These are phyloP conservation scores for Girardia tigrina DNA, from an alignment of 2,888 invertebrate species.

Conservation along the genomic window DNA sequence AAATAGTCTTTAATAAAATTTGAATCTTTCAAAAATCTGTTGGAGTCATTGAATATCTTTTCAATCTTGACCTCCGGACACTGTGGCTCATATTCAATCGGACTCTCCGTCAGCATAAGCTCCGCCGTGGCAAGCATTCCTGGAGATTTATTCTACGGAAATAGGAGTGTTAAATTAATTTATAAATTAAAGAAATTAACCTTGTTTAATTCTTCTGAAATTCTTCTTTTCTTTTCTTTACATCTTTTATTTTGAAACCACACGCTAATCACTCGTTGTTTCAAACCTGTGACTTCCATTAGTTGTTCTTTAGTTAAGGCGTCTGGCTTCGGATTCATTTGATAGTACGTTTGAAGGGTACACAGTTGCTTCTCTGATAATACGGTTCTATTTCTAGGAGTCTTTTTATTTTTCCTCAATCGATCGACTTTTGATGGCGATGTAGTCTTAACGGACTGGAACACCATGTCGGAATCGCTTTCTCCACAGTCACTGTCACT, in stretches of 20 bases:
- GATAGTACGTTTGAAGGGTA: background rate
- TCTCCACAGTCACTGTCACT: background rate
- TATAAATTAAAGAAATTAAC: background rate
- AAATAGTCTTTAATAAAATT: background rate
- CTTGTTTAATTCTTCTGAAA: slow-evolving; percentile 13
- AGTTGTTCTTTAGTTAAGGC: background rate
- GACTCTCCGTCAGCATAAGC: background rate
- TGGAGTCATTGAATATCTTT: background rate
- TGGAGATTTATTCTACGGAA: background rate
- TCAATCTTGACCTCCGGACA: background rate
- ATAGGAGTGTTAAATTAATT: background rate
- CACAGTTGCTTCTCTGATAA: background rate
- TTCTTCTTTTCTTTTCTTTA: slow-evolving; percentile 12
- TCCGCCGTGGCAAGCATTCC: background rate
- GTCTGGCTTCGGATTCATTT: slow-evolving; percentile 5
- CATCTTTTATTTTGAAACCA: slow-evolving; percentile 13
- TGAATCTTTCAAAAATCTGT: background rate
- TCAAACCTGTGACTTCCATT: background rate
- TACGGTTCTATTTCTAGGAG: background rate
- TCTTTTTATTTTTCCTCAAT: background rate
- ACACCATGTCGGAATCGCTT: background rate
- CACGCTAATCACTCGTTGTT: background rate
- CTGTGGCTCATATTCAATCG: background rate
- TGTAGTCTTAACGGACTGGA: background rate
- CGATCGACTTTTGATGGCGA: background rate